Evolutionary conservation across 2,113 vertebrate genomes (phyloP).

Genomic region (Diphyllodes magnificus): DNA sequence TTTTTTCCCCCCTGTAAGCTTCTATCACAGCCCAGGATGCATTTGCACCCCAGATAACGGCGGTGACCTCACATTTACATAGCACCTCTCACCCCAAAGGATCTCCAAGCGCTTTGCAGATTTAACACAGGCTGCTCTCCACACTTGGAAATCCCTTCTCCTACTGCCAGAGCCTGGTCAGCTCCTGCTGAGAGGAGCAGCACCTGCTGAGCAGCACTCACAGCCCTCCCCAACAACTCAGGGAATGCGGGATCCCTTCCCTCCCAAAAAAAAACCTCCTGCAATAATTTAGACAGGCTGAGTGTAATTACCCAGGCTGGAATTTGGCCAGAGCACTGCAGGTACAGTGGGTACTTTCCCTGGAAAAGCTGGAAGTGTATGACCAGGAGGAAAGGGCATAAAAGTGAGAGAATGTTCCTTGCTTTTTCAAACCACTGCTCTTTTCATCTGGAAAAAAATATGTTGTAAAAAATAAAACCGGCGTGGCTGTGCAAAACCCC

Average conservation of each 20-base stretch:
- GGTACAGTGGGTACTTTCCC: not conserved
- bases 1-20: not conserved
- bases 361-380: not conserved
- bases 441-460: conserved; percentile 7
- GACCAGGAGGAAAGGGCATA: not conserved
- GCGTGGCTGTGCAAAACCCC: not conserved
- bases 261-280: not conserved
- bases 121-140: not conserved
- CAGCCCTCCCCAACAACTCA: not conserved
- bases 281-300: not conserved
- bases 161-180: not conserved
- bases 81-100: conserved; percentile 34
- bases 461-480: not conserved
- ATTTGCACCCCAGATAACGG: not conserved
- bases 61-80: not conserved
- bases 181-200: not conserved
- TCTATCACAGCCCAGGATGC: not conserved
- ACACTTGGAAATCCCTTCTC: not conserved
- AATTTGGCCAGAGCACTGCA: conserved; percentile 11
- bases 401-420: conserved; percentile 21
- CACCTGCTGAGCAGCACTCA: not conserved
- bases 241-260: not conserved
- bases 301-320: not conserved
- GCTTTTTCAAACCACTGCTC: not conserved
- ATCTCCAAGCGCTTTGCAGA: not conserved